Evolutionary conservation across 2,888 invertebrate genomes (phyloP), one percentile per base, ranked within the genome.

Genomic region (Pristionchus arcanus): DNA sequence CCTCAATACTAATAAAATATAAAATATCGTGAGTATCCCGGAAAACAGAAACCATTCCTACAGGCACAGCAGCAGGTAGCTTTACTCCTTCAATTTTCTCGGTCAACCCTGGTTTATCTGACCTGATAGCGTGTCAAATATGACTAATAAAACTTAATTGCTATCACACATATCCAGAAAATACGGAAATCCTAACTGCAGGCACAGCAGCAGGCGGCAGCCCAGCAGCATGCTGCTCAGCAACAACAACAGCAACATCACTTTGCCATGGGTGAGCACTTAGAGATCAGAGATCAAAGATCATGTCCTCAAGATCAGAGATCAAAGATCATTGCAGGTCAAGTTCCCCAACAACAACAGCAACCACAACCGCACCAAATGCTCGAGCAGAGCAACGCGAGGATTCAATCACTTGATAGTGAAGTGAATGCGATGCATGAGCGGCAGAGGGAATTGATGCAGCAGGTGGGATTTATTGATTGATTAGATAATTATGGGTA

Each of bases 391-490:
- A 53, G 42, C 0, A 34, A 74, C 37, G 87, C 55, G 9, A 28
- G 87, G 21, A 88, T 88, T 31, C 87, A 88, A 15, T 53, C 55
- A 53, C 74, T 88, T 0, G 19, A 71, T 16, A 34, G 25, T 34
- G 87, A 88, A 55, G 37, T 59, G 34, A 55, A 37, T 21, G 74
- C 49, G 15, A 15, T 88, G 71, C 53, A 88, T 15, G 87, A 88
- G n/a, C 74, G 87, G 31, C 53, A 88, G 42, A 71, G 74, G 34
- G 53, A 88, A 37, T 55, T 88, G 55, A 55, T 53, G 83, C 84
- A 85, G 84, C 84, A 85, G 59, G 84, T 85, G 0, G 31, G 42
- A n/a, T 77, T 49, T 9, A 77, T 25, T 49, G 42, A 7, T 49
- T 49, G 0, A 42, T 49, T 49, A 0, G 42, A 11, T 49, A 49